These are phyloP conservation scores for Crepidodera aurea DNA, from an alignment of 2,888 invertebrate genomes.

Conservation along the genomic window DNA sequence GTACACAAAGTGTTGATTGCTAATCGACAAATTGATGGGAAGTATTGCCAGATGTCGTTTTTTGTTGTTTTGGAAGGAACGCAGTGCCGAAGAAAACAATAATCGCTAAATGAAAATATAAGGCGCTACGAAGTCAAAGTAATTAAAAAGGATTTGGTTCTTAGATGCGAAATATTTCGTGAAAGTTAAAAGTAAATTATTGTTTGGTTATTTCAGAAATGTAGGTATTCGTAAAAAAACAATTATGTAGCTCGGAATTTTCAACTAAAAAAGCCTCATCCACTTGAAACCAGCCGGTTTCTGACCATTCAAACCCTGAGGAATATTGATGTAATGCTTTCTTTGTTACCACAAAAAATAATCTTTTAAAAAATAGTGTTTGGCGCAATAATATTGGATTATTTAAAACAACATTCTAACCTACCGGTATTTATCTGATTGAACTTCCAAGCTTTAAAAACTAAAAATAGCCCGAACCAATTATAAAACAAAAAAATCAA, in stretches of 20 bases:
- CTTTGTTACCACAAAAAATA: too few relatives aligned
- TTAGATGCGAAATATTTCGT: conserved; percentile 7
- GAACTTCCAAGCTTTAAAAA: not conserved
- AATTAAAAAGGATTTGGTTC: conserved; percentile 40
- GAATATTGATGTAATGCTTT: too few relatives aligned
- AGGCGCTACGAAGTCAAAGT: conserved; percentile 37
- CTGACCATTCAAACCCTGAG: too few relatives aligned
- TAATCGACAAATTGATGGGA: conserved; percentile 47
- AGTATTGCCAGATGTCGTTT: conserved; percentile 44
- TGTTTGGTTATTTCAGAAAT: too few relatives aligned
- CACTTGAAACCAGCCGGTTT: too few relatives aligned
- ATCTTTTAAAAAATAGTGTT: too few relatives aligned
- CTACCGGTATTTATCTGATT: not conserved
- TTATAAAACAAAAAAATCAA: conserved; percentile 6
- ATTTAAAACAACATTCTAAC: too few relatives aligned
- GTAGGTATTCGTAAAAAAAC: too few relatives aligned
- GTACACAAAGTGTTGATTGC: conserved; percentile 49
- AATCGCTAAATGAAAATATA: conserved; percentile 37
- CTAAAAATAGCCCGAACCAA: not conserved
- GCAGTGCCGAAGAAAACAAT: conserved; percentile 28
- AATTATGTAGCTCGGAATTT: too few relatives aligned
- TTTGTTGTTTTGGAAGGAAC: conserved; percentile 34
- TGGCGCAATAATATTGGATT: too few relatives aligned
- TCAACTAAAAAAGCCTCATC: too few relatives aligned
- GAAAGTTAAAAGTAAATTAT: conserved; percentile 2